Evolutionary conservation across 1,140 invertebrate genomes (phyloP), one percentile per base, ranked within the genome.

Genomic region (Phocides pigmalion): DNA sequence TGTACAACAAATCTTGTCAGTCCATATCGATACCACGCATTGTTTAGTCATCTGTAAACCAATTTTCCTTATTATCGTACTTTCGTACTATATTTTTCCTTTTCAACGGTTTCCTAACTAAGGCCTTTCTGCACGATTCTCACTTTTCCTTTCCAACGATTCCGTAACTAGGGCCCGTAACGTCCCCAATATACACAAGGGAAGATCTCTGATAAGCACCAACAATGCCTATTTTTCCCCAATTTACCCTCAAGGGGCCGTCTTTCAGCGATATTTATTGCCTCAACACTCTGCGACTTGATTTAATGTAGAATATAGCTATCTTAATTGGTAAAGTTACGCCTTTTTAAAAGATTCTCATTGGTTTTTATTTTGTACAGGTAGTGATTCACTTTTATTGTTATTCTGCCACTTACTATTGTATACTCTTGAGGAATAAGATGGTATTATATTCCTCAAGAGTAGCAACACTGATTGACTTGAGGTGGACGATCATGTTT

Each of bases 311-410:
- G 19, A 58, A 61, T 72, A 61, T 72, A 17, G 56, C 68, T 82
- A 81, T 81, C 81, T 87, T 87, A 87, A 85, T 87, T 82, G 76
- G 64, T 61, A 65, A 77, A 82, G 73, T 77, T 75, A 58, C 63
- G 47, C 63, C 49, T 66, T 66, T 54, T 54, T 56, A 66, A 35
- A 4, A 54, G 9, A 46, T 61, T 44, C 15, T 25, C 15, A 15
- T 12, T 25, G n/a, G n/a, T 8, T 15, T 14, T 12, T 3, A 47
- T 14, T 49, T 49, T 14, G 17, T 46, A n/a, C 8, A n/a, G 8
- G 12, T 22, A 6, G 3, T 14, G 12, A 39, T 14, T 39, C 14
- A 39, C 2, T 2, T 39, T 39, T 14, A 9, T 1, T 32, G 20
- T 22, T 22, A 5, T n/a, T 22, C 28, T 32, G 8, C 8, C 28